Conservation (phyloP, 92 coral and sea anemone genomes). For the Paragorgia papillata region DNA sequence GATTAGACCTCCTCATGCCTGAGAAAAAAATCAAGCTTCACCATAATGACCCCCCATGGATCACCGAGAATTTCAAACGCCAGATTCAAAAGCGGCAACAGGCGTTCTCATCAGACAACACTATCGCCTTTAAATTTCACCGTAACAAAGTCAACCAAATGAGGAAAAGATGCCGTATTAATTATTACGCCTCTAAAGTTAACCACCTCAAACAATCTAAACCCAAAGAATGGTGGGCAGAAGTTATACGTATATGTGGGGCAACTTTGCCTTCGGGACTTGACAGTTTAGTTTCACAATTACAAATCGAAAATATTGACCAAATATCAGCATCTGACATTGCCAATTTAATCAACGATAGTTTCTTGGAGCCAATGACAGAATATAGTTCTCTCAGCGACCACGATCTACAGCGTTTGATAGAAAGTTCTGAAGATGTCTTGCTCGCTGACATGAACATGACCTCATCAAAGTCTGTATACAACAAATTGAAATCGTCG, state of each 20-base stretch:
- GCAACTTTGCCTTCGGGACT: not conserved
- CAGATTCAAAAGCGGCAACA: not conserved
- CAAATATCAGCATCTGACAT: not conserved
- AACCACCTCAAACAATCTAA: slow-evolving; percentile 14
- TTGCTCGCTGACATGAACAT: not conserved
- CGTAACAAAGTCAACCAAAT: slow-evolving; percentile 4
- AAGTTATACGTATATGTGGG: slow-evolving; percentile 14
- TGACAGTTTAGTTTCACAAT: not conserved
- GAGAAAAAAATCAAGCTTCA: slow-evolving; percentile 1
- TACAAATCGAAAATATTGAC: not conserved
- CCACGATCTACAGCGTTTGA: not conserved
- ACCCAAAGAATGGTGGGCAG: slow-evolving; percentile 10
- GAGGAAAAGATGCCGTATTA: slow-evolving; percentile 9
- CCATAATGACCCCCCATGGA: not conserved
- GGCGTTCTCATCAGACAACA: slow-evolving; percentile 7
- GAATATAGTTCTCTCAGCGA: not conserved
- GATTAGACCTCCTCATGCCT: slow-evolving; percentile 12
- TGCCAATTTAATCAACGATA: not conserved
- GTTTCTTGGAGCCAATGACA: slow-evolving; percentile 13
- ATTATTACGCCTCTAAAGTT: slow-evolving; percentile 11
- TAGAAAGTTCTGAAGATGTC: not conserved
- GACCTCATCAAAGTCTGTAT: not conserved
- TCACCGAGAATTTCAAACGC: slow-evolving; percentile 10
- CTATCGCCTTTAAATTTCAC: slow-evolving; percentile 19
- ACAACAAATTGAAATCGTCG: not conserved